Base-by-base conservation (phyloP, 35 echinoderm and acorn worm species). In the Acanthaster planci region DNA sequence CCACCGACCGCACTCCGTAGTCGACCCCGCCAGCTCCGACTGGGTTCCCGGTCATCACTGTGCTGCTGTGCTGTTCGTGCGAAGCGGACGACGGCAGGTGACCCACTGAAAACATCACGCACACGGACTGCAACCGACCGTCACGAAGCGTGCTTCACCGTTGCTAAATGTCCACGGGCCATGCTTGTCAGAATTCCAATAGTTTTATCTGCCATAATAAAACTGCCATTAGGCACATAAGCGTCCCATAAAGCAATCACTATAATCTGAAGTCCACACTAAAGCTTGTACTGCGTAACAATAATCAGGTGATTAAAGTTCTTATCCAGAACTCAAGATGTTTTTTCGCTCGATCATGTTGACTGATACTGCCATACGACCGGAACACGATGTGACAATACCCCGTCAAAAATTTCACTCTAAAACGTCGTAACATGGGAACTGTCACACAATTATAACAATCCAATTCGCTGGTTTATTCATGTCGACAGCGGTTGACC, bases 121-220 rank as follows among this genome's bases (percentile, higher is more conserved):
- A 60, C 60, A 38, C 56, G 79, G 17, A 18, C 78, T 39, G 64
- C n/a, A 12, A 47, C 42, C 42, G 42, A 47, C 42, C 42, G 42
- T 79, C 58, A 87, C 76, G 52, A 44, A 12, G 80, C 44, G 75
- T 76, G 59, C 79, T 76, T 83, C 64, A 82, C 37, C 60, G 39
- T 51, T 44, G 67, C 26, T 72, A 34, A 31, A 72, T 72, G 64
- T 72, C 64, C 64, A 26, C 30, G 23, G 64, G 64, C 64, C 64
- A 72, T 72, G 64, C 26, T 72, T 72, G 64, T 72, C 64, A 72
- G 64, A 72, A 72, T 72, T 72, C 40, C 87, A 77, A 68, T 40
- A 76, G 81, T 80, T 89, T 81, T 83, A 89, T 88, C 86, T 67
- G 47, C 40, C 79, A 60, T 80, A 89, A 89, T 89, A 80, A 89